A percentile compares a stretch with the other conserved stretches of the same genome.
phyloP scores from a whole-genome alignment of 2,113 vertebrate species.

The Conger conger region DNA sequence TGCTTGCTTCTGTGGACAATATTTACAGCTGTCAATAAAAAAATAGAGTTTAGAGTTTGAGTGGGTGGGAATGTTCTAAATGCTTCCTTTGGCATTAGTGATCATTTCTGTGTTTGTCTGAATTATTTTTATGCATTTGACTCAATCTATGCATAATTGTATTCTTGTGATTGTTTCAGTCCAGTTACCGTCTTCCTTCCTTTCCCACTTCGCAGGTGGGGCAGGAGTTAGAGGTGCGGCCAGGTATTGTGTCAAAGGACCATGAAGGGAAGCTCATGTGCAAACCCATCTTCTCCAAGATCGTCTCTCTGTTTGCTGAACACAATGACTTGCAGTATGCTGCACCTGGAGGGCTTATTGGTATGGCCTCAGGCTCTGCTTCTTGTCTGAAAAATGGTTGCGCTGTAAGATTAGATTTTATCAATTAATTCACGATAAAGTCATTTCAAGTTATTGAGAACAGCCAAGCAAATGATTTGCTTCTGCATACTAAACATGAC shows the following conservation, averaged over 20 bases:
- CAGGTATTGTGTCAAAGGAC: conserved; percentile 98
- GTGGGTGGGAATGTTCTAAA: not conserved
- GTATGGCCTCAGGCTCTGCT: conserved; percentile 58
- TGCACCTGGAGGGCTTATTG: conserved; percentile 94
- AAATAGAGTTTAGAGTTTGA: too few relatives aligned
- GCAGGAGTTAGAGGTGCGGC: conserved; percentile 95
- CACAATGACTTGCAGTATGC: conserved; percentile 98
- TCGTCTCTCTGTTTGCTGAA: conserved; percentile 95
- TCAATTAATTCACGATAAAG: too few relatives aligned
- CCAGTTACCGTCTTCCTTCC: not conserved
- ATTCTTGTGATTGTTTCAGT: too few relatives aligned
- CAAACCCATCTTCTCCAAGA: conserved; percentile 99
- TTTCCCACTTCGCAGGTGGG: conserved; percentile 76
- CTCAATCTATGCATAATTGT: too few relatives aligned
- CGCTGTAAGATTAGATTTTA: too few relatives aligned
- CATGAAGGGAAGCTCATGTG: conserved; percentile 99
- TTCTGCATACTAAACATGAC: too few relatives aligned
- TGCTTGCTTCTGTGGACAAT: too few relatives aligned
- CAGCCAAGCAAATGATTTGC: too few relatives aligned
- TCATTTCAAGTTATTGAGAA: too few relatives aligned
- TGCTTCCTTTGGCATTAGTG: not conserved
- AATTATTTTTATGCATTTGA: too few relatives aligned
- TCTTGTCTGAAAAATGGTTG: too few relatives aligned
- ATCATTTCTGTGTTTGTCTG: not conserved
- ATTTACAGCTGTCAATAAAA: too few relatives aligned